Evolutionary conservation across 2,797 vertebrate species (phyloP), one percentile per base, ranked within the genome.

Genomic region (Odontamblyopus lacepedii): DNA sequence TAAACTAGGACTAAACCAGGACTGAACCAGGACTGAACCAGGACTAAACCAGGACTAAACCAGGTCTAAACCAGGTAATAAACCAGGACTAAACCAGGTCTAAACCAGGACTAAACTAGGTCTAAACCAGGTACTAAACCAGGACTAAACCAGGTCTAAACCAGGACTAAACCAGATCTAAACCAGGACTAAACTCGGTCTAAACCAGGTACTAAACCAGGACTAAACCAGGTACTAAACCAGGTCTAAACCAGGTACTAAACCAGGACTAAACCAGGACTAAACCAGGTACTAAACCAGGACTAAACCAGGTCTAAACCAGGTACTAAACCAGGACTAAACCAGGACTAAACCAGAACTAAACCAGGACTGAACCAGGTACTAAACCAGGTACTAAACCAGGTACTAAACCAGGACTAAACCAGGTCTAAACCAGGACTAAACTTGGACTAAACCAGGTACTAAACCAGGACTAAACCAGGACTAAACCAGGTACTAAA

Each of bases 141-240:
- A 91, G 91, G 83, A 86, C 53, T 56, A 11, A 56, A 56, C 19
- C n/a, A 23, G 19, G 53, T n/a, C 53, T 56, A 11, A 23, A 23
- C 19, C 19, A 23, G 53, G 53, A 8, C 53, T 56, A 23, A 23
- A 56, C 13, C 15, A 18, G 5, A 15, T 4, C 15, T 51, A 18
- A 18, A 18, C 13, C 15, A 18, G 48, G 50, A n/a, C n/a, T n/a
- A n/a, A n/a, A n/a, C n/a, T n/a, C n/a, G n/a, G n/a, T n/a, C n/a
- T n/a, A n/a, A n/a, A 23, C 16, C 78, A 91, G 91, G 84, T 23
- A 86, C 55, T 56, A 2, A 26, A 23, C 53, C n/a, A 23, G n/a
- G n/a, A 8, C 53, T 56, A 5, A 26, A 26, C n/a, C 53, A 56
- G 55, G 23, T 23, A 11, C 55, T 26, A 0, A 26, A 56, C 16